phyloP scores from a whole-genome alignment of 2,113 vertebrate genomes.

The Pithys albifrons region DNA sequence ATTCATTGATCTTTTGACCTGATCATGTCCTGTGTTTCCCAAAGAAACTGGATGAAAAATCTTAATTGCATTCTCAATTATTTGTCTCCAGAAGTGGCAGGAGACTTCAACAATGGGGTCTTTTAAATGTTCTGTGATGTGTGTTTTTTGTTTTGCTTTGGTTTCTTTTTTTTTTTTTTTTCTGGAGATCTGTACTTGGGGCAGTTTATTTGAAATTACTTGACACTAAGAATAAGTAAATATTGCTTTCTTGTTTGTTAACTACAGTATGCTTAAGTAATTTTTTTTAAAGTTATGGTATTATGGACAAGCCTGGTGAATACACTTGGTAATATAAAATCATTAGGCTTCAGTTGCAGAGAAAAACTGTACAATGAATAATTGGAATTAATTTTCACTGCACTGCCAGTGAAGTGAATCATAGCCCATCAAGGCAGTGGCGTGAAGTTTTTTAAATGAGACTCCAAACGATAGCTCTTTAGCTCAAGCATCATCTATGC shows the following conservation, averaged over 20 bases:
- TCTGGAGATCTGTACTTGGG: background rate
- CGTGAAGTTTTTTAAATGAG: background rate
- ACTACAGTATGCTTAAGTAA: background rate
- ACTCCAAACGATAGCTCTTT: background rate
- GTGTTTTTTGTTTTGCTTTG: background rate
- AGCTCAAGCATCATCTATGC: background rate
- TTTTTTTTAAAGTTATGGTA: background rate
- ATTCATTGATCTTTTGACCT: background rate
- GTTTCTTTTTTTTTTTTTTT: background rate
- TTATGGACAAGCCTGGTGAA: background rate
- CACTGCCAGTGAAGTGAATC: background rate
- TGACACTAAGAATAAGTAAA: background rate
- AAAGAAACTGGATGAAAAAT: background rate
- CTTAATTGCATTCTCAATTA: background rate
- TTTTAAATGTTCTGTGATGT: background rate
- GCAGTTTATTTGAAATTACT: background rate
- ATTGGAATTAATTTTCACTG: background rate
- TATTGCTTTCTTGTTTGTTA: background rate
- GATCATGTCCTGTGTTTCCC: background rate
- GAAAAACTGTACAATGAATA: background rate
- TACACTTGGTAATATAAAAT: background rate
- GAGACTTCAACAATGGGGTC: background rate
- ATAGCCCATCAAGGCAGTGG: background rate
- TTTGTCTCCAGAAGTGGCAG: background rate
- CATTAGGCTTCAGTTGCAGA: background rate